Percentiles rank a stretch among this genome's conserved stretches.
phyloP scores from a whole-genome alignment of 2,113 vertebrate genomes.

The Trogon melanurus region DNA sequence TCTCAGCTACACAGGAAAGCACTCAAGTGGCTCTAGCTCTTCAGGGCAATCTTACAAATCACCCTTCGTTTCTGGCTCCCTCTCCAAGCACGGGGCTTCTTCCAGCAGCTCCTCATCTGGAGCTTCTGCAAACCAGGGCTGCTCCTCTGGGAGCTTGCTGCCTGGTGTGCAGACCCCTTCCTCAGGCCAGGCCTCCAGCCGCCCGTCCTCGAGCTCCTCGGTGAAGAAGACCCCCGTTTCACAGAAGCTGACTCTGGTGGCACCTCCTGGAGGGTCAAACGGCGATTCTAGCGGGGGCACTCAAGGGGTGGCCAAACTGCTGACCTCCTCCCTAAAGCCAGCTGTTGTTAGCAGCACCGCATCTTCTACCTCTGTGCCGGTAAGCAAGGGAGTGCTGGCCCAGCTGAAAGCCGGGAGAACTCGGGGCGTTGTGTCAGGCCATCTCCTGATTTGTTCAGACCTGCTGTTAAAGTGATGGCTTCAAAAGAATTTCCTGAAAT shows the following conservation, averaged over 20 bases:
- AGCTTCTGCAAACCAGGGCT: slow-evolving; percentile 58
- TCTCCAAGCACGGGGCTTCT: slow-evolving; percentile 72
- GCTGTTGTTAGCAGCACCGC: slow-evolving; percentile 71
- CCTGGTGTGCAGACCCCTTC: slow-evolving; percentile 32
- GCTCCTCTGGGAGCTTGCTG: slow-evolving; percentile 63
- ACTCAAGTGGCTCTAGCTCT: slow-evolving; percentile 56
- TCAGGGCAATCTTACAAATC: slow-evolving; percentile 75
- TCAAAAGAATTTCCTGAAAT: background rate
- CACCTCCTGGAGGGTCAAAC: slow-evolving; percentile 81
- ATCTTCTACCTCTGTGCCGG: slow-evolving; percentile 79
- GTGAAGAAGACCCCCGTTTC: slow-evolving; percentile 74
- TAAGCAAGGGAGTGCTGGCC: slow-evolving; percentile 68
- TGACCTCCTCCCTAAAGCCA: slow-evolving; percentile 85
- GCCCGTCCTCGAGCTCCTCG: slow-evolving; percentile 24
- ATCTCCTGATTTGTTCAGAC: background rate
- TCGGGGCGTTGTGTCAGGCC: fast-evolving
- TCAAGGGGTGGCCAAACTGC: slow-evolving; percentile 84
- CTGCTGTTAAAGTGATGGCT: background rate
- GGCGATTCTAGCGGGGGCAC: slow-evolving; percentile 81
- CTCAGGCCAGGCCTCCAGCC: slow-evolving; percentile 34
- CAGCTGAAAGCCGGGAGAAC: background rate
- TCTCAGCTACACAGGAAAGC: slow-evolving; percentile 73
- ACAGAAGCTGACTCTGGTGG: slow-evolving; percentile 84
- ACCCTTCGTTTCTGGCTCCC: slow-evolving; percentile 61
- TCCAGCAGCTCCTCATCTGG: slow-evolving; percentile 66